Percentiles rank a stretch among this genome's conserved stretches.
Evolutionary conservation across 2,113 vertebrate species (phyloP).

Genomic region (Panthera uncia): DNA sequence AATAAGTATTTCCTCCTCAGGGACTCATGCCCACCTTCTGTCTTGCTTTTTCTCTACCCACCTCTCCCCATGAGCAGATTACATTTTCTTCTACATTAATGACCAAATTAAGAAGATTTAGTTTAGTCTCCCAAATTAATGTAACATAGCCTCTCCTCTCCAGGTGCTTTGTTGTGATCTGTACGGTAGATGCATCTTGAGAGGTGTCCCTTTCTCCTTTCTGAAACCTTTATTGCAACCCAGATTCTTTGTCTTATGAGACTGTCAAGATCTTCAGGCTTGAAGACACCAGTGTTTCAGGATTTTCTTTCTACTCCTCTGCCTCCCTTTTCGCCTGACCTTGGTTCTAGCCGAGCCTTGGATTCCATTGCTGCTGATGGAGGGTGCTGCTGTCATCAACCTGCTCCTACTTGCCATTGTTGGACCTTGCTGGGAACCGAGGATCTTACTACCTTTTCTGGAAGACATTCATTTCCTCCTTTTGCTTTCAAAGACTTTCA

Average conservation of each 20-base stretch:
- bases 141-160: not conserved
- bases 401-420: not conserved
- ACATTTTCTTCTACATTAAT: not conserved
- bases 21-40: not conserved
- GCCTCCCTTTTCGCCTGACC: not conserved
- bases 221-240: not conserved
- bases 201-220: not conserved
- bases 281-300: not conserved
- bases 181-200: not conserved
- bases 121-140: not conserved
- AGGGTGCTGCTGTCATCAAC: rapidly evolving
- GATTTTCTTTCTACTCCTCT: not conserved
- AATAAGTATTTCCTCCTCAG: not conserved
- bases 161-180: not conserved
- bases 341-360: not conserved
- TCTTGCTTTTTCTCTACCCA: not conserved
- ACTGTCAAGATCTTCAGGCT: not conserved
- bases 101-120: not conserved
- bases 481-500: not conserved
- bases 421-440: rapidly evolving
- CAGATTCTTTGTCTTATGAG: not conserved
- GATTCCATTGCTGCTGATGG: not conserved
- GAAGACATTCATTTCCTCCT: not conserved
- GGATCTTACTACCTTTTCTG: not conserved
- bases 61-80: not conserved